Evolutionary conservation across 2,113 vertebrate genomes (phyloP), one percentile per base, ranked within the genome.

Genomic region (Callaeas wilsoni): DNA sequence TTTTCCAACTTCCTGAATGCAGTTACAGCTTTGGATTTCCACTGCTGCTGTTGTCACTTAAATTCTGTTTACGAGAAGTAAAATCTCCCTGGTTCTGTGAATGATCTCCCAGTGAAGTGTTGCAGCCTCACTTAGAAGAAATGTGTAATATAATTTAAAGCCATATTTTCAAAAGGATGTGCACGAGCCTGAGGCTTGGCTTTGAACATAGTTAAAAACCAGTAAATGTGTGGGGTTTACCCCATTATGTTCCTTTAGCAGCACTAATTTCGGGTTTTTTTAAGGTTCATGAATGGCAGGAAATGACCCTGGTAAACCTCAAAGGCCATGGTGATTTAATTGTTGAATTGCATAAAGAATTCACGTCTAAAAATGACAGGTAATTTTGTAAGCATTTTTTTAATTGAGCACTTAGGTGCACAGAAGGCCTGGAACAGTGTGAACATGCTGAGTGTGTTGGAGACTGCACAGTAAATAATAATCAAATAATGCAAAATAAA

Each of bases 401-500:
- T 92, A 90, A 75, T 89, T 64, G 76, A 86, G 78, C 52, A 42
- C 21, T 84, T 78, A 56, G 35, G 26, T 60, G 41, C 62, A 75
- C 37, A 42, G 41, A 63, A 55, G 11, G 12, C 50, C 47, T 55
- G 21, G 55, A 84, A 78, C 47, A 44, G 35, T 18, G 27, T 10
- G 73, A 94, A 39, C 37, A 1, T 64, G 85, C 81, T 56, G 69
- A 81, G 49, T 32, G 12, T 69, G 78, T 73, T 74, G 62, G 44
- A 71, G 60, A 32, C 69, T 56, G 26, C 62, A 16, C 23, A 42
- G 68, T 92, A 92, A 92, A 93, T 95, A 95, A 88, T 96, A 91
- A 96, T 90, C 79, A 95, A 94, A 95, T 93, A 86, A 89, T 67
- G 70, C 75, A 70, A 93, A 95, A 89, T 60, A 75, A 93, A 92